Conservation (phyloP, 1,140 invertebrate species). For the Meloidogyne floridensis region DNA sequence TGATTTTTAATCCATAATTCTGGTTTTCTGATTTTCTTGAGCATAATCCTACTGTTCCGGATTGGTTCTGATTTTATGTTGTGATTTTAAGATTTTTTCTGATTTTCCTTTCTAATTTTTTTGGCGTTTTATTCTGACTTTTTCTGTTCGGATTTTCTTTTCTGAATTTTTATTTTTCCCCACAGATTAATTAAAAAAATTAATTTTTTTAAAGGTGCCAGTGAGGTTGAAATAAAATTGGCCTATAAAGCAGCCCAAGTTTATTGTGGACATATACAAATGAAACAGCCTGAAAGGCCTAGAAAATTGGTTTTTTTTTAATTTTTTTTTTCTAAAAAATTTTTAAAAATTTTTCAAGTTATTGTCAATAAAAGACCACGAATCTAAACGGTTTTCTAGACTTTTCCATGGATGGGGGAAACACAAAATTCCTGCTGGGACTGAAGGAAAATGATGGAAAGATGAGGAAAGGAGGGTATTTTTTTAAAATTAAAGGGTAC, state of each 20-base stretch:
- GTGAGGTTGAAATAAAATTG: constrained; percentile 97
- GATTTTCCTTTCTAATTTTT: too few species aligned
- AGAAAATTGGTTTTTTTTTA: constrained; percentile 75
- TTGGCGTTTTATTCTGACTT: too few species aligned
- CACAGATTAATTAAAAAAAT: too few species aligned
- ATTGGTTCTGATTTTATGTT: too few species aligned
- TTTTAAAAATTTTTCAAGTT: constrained; percentile 67
- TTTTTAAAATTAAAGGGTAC: too few species aligned
- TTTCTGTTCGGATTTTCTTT: too few species aligned
- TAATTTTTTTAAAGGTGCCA: constrained; percentile 75
- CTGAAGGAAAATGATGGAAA: constrained; percentile 19
- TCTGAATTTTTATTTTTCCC: too few species aligned
- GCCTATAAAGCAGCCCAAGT: constrained; percentile 98
- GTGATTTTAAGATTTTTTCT: too few species aligned
- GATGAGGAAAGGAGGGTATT: too few species aligned
- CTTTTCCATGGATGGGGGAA: constrained; percentile 96
- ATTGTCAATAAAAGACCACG: constrained; percentile 93
- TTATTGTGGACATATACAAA: constrained; percentile 93
- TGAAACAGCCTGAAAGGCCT: constrained; percentile 87
- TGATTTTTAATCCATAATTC: too few species aligned
- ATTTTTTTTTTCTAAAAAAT: background rate
- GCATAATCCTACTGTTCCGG: too few species aligned
- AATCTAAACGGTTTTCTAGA: constrained; percentile 88
- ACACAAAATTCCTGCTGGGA: constrained; percentile 66
- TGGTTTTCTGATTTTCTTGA: too few species aligned